A percentile compares a stretch with the other conserved stretches of the same genome.
Evolutionary conservation across 2,888 invertebrate species (phyloP).

Genomic region (Tipula lateralis): DNA sequence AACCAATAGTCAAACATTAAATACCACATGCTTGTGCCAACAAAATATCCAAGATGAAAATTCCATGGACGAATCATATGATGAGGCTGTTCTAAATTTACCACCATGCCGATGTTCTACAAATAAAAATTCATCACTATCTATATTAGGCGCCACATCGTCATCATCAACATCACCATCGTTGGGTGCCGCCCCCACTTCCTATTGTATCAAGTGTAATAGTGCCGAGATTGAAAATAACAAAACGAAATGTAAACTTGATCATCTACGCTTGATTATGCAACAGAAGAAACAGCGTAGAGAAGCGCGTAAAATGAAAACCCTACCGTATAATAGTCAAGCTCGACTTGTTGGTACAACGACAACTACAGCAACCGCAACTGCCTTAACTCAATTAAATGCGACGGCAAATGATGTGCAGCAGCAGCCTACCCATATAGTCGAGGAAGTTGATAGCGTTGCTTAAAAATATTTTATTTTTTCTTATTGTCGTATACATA

Average conservation of each 20-base stretch:
- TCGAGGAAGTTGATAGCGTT: constrained; percentile 49
- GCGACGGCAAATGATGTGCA: constrained; percentile 34
- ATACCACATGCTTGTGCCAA: not conserved
- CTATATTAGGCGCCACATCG: not conserved
- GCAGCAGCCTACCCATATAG: constrained; percentile 47
- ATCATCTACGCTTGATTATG: constrained; percentile 82
- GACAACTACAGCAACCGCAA: constrained; percentile 34
- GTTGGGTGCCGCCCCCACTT: not conserved
- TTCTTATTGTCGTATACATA: not conserved
- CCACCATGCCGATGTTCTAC: not conserved
- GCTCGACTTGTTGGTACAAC: constrained; percentile 37
- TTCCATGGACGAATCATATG: not conserved
- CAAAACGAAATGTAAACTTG: constrained; percentile 79
- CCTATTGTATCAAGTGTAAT: constrained; percentile 49
- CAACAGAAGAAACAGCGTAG: constrained; percentile 81
- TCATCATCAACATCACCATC: constrained; percentile 36
- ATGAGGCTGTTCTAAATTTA: constrained; percentile 7
- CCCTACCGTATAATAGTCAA: constrained; percentile 56
- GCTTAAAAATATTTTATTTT: constrained; percentile 40
- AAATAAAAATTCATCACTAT: not conserved
- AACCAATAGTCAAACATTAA: constrained; percentile 33
- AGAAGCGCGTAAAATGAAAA: constrained; percentile 68
- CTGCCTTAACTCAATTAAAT: constrained; percentile 37
- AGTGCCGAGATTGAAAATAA: constrained; percentile 64
- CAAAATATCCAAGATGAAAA: constrained; percentile 27